These are phyloP conservation scores for Palythoa grandiflora DNA, from an alignment of 92 coral and sea anemone genomes.

Conservation along the genomic window DNA sequence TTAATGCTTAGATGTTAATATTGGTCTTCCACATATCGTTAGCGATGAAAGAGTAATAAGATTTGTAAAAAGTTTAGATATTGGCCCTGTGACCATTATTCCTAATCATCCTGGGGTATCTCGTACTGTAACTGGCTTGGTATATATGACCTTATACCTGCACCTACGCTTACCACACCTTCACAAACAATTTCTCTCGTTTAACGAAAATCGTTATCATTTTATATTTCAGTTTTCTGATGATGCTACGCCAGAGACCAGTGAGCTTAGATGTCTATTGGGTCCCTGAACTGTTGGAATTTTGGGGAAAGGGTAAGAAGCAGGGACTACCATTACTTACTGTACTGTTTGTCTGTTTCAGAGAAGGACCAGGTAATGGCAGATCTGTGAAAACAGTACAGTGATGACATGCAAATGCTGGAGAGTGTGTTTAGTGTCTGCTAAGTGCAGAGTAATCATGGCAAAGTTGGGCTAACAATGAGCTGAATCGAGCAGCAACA, in stretches of 20 bases:
- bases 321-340: constrained; percentile 67
- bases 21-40: constrained; percentile 27
- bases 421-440: constrained; percentile 58
- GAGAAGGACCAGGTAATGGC: constrained; percentile 69
- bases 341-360: constrained; percentile 60
- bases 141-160: constrained; percentile 38
- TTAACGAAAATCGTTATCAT: constrained; percentile 28
- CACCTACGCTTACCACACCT: constrained; percentile 20
- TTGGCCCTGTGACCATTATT: not conserved
- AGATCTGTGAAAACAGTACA: constrained; percentile 71
- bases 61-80: constrained; percentile 48
- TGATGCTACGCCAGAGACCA: constrained; percentile 19
- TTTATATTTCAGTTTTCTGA: constrained; percentile 54
- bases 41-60: constrained; percentile 31
- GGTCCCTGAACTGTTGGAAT: constrained; percentile 61
- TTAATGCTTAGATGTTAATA: constrained; percentile 26
- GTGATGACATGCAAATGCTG: constrained; percentile 64
- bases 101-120: constrained; percentile 42
- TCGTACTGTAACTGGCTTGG: constrained; percentile 40
- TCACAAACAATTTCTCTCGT: constrained; percentile 35
- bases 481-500: not conserved
- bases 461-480: no score
- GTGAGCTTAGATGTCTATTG: constrained; percentile 35
- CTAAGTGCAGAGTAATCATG: constrained; percentile 65
- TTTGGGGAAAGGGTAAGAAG: constrained; percentile 65